phyloP scores from a whole-genome alignment of 2,113 vertebrate species.

The Suricata suricatta region DNA sequence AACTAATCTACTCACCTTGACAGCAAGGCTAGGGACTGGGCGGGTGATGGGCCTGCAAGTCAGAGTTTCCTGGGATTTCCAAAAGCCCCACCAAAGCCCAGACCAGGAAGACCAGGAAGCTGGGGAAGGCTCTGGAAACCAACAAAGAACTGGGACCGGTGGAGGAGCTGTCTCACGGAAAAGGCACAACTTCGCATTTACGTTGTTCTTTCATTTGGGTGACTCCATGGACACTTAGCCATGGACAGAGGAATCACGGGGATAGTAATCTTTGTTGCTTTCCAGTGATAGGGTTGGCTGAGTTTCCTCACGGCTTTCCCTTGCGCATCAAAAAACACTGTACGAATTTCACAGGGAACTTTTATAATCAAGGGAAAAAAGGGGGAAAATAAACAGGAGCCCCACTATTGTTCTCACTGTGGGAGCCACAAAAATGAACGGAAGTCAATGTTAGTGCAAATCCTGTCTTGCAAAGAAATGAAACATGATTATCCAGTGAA shows the following conservation, averaged over 20 bases:
- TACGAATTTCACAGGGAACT: neutral
- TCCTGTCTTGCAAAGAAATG: neutral
- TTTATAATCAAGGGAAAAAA: neutral
- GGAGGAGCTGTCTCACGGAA: neutral
- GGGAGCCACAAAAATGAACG: neutral
- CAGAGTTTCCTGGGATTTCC: slow-evolving; percentile 68
- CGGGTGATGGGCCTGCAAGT: slow-evolving; percentile 68
- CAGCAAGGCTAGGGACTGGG: slow-evolving; percentile 65
- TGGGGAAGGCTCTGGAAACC: slow-evolving; percentile 13
- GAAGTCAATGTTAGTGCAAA: neutral
- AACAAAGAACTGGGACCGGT: neutral
- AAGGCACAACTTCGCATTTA: neutral
- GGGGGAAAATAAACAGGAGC: neutral
- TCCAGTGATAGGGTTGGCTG: neutral
- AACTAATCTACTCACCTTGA: slow-evolving; percentile 79
- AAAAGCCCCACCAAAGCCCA: slow-evolving; percentile 34
- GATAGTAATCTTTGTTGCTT: neutral
- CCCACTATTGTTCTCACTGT: rapidly evolving
- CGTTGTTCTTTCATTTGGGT: neutral
- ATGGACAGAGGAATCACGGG: rapidly evolving
- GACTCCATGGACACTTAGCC: neutral
- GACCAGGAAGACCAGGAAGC: neutral
- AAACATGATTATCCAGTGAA: neutral
- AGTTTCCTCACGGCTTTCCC: neutral
- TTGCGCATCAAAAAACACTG: neutral